These are phyloP conservation scores for Cisticola juncidis DNA, from an alignment of 2,113 vertebrate genomes.

Conservation along the genomic window DNA sequence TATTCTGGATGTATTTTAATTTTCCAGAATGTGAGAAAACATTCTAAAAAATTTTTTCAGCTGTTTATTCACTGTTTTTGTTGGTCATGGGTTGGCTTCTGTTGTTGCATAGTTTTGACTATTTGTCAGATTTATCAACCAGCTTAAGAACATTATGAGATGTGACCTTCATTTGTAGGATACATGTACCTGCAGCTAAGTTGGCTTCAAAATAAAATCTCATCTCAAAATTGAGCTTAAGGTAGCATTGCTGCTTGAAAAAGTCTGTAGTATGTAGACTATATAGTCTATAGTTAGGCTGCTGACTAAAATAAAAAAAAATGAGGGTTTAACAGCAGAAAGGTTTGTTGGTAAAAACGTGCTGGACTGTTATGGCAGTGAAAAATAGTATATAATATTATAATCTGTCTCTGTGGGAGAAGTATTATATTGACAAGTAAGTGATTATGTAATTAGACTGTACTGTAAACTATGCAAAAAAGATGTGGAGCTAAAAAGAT, in stretches of 20 bases:
- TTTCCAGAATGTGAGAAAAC: neutral
- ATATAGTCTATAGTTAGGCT: neutral
- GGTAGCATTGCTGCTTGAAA: neutral
- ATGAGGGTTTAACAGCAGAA: conserved; percentile 15
- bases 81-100: neutral
- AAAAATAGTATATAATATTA: conserved; percentile 3
- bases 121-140: neutral
- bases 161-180: neutral
- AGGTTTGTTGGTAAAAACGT: neutral
- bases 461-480: neutral
- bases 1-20: neutral
- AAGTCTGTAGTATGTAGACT: neutral
- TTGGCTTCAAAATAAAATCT: conserved; percentile 4
- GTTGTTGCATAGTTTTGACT: neutral
- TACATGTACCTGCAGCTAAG: neutral
- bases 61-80: neutral
- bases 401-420: neutral
- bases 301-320: conserved; percentile 28
- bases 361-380: neutral
- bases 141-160: neutral
- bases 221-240: neutral
- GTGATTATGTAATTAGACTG: neutral
- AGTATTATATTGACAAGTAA: neutral
- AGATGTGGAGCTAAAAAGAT: neutral
- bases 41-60: neutral